phyloP scores from a whole-genome alignment of 2,797 vertebrate genomes.

The Lindbergichthys nudifrons region DNA sequence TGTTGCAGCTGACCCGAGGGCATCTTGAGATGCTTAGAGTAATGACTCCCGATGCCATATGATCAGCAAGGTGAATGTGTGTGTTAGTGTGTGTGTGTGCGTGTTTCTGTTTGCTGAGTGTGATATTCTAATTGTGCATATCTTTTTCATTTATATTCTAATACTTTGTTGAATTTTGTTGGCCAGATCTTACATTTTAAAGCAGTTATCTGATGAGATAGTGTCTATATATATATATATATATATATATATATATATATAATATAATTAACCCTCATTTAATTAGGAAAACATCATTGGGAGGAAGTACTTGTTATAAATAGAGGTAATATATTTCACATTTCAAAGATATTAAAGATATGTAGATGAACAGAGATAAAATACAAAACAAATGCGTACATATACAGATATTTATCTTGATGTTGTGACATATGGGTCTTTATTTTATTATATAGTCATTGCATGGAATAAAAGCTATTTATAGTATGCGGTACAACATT shows the following conservation, averaged over 20 bases:
- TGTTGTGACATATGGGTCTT: neutral
- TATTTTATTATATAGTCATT: neutral
- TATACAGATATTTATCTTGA: neutral
- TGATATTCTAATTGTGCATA: too few relatives aligned
- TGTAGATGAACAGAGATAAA: neutral
- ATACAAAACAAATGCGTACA: neutral
- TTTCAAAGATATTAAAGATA: neutral
- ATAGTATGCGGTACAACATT: neutral
- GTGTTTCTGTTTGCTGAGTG: neutral
- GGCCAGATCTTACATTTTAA: neutral
- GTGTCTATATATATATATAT: neutral
- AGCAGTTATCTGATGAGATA: neutral
- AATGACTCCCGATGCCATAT: constrained; percentile 78
- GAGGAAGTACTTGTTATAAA: neutral
- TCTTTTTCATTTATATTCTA: neutral
- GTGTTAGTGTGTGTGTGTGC: neutral
- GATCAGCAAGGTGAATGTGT: constrained; percentile 64
- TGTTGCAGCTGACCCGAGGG: constrained; percentile 75
- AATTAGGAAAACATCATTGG: neutral
- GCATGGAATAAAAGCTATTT: neutral
- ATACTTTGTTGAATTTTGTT: neutral
- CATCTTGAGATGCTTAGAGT: constrained; percentile 72
- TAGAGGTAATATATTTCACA: neutral
- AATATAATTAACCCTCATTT: neutral
- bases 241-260: neutral